phyloP scores from a whole-genome alignment of 2,113 vertebrate species.

The cattle (Bos taurus) region DNA sequence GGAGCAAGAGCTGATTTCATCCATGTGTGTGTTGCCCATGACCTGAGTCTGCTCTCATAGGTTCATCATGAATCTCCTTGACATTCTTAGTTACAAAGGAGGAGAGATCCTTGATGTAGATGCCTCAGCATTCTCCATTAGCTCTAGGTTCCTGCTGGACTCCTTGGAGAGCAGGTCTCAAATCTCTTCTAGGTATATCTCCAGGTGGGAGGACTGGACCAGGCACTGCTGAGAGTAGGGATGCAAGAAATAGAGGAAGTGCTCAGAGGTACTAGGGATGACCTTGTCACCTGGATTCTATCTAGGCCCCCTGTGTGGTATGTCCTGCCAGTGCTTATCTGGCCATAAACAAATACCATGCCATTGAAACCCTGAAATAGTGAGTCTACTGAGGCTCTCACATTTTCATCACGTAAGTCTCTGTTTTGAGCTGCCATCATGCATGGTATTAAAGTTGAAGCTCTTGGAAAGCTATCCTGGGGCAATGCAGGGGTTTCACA shows the following conservation, averaged over 20 bases:
- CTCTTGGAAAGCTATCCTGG: conserved; percentile 88
- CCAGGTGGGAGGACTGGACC: conserved; percentile 92
- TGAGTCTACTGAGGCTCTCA: conserved; percentile 89
- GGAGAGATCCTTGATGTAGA: conserved; percentile 92
- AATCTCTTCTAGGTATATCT: conserved; percentile 94
- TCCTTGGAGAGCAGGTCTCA: conserved; percentile 92
- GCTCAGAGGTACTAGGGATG: conserved; percentile 91
- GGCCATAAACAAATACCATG: conserved; percentile 92
- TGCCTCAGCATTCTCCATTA: conserved; percentile 91
- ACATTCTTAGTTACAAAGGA: conserved; percentile 93
- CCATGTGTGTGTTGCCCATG: conserved; percentile 92
- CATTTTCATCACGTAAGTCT: conserved; percentile 88
- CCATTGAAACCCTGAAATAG: conserved; percentile 92
- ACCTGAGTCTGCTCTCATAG: conserved; percentile 88
- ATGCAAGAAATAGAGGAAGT: conserved; percentile 92
- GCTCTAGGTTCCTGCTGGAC: conserved; percentile 88
- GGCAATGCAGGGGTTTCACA: conserved; percentile 84
- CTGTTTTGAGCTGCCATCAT: conserved; percentile 84
- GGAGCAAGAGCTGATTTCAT: conserved; percentile 91
- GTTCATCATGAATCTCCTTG: conserved; percentile 92
- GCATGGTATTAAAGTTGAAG: conserved; percentile 93
- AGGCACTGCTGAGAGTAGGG: conserved; percentile 93
- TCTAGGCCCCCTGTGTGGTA: conserved; percentile 86
- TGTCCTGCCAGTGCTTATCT: conserved; percentile 94
- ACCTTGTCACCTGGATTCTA: conserved; percentile 87